Conservation (phyloP, 2,888 invertebrate genomes). For the Campoletis raptor region DNA sequence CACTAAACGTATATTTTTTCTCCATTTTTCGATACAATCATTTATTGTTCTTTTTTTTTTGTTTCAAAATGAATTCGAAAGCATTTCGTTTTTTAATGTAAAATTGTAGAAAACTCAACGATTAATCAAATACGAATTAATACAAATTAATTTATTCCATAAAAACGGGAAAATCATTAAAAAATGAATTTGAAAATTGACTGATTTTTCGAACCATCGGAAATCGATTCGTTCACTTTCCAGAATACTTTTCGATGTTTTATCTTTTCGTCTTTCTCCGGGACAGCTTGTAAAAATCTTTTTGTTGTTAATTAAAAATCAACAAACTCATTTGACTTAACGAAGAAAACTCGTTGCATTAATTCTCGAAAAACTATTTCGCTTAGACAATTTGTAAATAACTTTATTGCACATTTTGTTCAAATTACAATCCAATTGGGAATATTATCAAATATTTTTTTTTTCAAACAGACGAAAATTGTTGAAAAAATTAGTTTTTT, state of each 20-base stretch:
- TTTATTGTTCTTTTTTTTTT: background rate
- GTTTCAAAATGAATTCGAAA: background rate
- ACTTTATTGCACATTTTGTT: background rate
- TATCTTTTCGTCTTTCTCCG: background rate
- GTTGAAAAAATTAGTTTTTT: background rate
- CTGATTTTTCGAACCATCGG: no score
- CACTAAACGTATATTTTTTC: background rate
- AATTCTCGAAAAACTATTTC: background rate
- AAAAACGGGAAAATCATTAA: background rate
- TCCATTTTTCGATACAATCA: background rate
- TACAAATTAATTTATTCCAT: background rate
- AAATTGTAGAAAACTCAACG: background rate
- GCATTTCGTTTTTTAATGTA: background rate
- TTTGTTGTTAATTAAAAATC: no score
- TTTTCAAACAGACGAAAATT: background rate
- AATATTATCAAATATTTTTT: background rate
- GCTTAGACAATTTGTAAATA: background rate
- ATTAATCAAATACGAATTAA: background rate
- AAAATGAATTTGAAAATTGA: no score
- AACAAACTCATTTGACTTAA: no score
- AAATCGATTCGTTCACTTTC: background rate
- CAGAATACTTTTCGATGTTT: background rate
- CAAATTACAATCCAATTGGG: background rate
- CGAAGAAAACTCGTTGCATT: no score
- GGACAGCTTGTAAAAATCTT: background rate